These are phyloP conservation scores for Malthinus seriepunctatus DNA, from an alignment of 2,888 invertebrate species.

Conservation along the genomic window DNA sequence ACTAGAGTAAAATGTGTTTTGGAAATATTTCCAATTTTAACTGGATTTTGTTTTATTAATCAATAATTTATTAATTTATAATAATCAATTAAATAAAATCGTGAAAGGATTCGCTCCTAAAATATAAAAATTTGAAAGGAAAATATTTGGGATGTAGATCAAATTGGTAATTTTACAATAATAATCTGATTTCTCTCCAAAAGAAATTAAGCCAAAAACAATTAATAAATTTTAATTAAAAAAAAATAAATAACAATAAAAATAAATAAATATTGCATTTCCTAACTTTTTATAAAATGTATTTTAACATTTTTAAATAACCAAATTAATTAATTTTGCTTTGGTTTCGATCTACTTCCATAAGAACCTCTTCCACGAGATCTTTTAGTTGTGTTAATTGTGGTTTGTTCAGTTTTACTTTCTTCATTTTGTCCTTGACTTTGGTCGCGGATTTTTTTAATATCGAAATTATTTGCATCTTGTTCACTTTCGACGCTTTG, in stretches of 20 bases:
- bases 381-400: neutral
- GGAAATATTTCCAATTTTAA: no score
- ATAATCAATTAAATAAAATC: no score
- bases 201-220: slow-evolving; percentile 4
- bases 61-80: no score
- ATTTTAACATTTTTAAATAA: neutral
- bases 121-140: no score
- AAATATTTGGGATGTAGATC: no score
- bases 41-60: no score
- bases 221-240: slow-evolving; percentile 27
- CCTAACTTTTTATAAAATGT: neutral
- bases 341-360: slow-evolving; percentile 41
- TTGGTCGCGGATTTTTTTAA: no score
- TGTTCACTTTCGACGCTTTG: neutral
- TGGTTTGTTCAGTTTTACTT: slow-evolving; percentile 7
- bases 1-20: no score
- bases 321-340: slow-evolving; percentile 28
- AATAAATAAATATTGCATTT: slow-evolving; percentile 27
- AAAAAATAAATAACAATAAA: slow-evolving; percentile 34
- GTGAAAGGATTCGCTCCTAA: no score
- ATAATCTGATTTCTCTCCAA: neutral
- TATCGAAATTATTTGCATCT: neutral
- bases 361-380: slow-evolving; percentile 22
- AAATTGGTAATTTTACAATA: no score
- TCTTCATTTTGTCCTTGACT: slow-evolving; percentile 32